These are phyloP conservation scores for Zygaena filipendulae DNA, from an alignment of 2,888 invertebrate genomes.

Conservation along the genomic window DNA sequence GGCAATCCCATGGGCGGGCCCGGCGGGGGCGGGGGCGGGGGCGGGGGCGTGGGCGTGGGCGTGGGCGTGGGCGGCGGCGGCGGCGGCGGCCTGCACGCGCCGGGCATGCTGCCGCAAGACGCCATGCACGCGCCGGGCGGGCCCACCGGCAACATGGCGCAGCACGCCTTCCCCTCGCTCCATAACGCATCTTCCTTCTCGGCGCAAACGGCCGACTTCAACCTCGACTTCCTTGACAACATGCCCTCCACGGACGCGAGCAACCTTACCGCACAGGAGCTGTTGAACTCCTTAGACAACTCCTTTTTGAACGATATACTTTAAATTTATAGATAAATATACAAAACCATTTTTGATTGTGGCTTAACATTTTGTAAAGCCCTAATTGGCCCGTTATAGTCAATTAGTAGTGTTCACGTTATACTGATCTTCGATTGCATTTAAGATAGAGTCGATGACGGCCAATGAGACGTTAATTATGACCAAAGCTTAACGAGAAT, in stretches of 20 bases:
- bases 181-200: conserved; percentile 55
- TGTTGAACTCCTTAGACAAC: conserved; percentile 85
- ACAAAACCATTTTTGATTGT: conserved; percentile 13
- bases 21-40: conserved; percentile 37
- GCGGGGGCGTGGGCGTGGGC: conserved; percentile 29
- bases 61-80: conserved; percentile 30
- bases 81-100: conserved; percentile 24
- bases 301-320: conserved; percentile 76
- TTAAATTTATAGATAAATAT: too few relatives aligned
- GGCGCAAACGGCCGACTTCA: conserved; percentile 74
- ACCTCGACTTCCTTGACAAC: conserved; percentile 87
- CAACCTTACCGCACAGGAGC: conserved; percentile 83
- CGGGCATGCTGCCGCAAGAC: conserved; percentile 19
- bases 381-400: conserved; percentile 25
- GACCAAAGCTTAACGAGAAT: conserved; percentile 60
- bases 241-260: conserved; percentile 80
- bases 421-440: too few relatives aligned
- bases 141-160: conserved; percentile 17
- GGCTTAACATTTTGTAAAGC: conserved; percentile 18
- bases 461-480: too few relatives aligned
- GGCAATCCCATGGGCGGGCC: too few relatives aligned
- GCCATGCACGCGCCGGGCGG: conserved; percentile 22
- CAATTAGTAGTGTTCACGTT: conserved; percentile 26
- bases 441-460: too few relatives aligned
- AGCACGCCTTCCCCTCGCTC: conserved; percentile 37